Evolutionary conservation across 2,888 invertebrate species (phyloP).

Genomic region (Elysia crispata): DNA sequence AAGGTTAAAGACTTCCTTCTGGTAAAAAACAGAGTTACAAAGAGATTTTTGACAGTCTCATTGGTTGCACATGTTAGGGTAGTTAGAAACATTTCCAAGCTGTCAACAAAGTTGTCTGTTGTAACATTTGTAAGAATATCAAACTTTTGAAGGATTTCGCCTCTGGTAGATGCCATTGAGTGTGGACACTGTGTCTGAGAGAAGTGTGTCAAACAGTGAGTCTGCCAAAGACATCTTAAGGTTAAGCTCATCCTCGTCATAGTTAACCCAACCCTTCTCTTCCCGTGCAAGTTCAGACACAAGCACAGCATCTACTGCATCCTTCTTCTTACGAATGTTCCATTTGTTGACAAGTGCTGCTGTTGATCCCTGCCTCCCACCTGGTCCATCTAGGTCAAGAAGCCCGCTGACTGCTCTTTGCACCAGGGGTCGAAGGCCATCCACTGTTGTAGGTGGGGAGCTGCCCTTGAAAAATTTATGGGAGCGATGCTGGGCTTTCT

Average conservation of each 20-base stretch:
- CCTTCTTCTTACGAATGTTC: constrained; percentile 77
- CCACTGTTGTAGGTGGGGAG: constrained; percentile 68
- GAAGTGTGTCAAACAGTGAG: constrained; percentile 80
- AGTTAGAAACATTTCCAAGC: background rate
- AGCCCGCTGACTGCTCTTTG: constrained; percentile 66
- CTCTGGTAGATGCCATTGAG: constrained; percentile 67
- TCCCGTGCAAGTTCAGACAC: constrained; percentile 85
- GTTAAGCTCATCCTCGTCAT: constrained; percentile 84
- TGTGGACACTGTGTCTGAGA: constrained; percentile 79
- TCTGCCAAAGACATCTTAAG: constrained; percentile 82
- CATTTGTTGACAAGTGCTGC: constrained; percentile 64
- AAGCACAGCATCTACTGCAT: constrained; percentile 85
- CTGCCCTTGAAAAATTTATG: constrained; percentile 67
- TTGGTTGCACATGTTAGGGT: background rate
- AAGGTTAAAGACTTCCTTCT: too few species aligned
- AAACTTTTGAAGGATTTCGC: constrained; percentile 48
- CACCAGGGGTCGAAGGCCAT: constrained; percentile 68
- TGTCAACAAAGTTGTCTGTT: background rate
- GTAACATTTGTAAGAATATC: background rate
- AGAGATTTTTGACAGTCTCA: too few species aligned
- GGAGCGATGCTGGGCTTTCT: constrained; percentile 76
- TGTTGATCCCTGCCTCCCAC: constrained; percentile 49
- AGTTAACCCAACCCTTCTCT: constrained; percentile 86
- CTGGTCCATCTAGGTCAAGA: constrained; percentile 67
- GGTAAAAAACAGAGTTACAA: too few species aligned